Evolutionary conservation across 2,797 vertebrate genomes (phyloP).

Genomic region (Eleutherodactylus coqui): DNA sequence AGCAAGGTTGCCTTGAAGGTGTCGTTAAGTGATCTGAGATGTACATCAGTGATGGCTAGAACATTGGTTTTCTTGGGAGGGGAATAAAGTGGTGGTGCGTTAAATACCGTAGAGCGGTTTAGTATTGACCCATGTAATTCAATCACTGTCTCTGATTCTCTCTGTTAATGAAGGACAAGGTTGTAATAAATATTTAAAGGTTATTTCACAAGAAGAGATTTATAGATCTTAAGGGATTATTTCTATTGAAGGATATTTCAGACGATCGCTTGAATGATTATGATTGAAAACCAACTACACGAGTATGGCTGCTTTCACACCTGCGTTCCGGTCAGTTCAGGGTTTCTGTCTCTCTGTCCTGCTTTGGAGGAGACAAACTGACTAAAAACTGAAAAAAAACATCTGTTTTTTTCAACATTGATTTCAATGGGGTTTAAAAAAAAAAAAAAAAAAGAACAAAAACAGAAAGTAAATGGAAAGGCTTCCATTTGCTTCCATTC

Average conservation of each 20-base stretch:
- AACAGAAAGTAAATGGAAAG: no score
- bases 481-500: no score
- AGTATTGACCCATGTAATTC: slow-evolving; percentile 43
- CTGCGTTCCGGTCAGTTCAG: no score
- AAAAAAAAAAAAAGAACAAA: no score
- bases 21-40: slow-evolving; percentile 32
- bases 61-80: slow-evolving; percentile 18
- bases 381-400: no score
- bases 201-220: not conserved
- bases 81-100: slow-evolving; percentile 36
- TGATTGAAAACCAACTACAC: not conserved
- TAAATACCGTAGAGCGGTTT: slow-evolving; percentile 35
- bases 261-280: not conserved
- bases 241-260: not conserved
- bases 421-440: no score
- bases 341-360: no score
- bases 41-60: slow-evolving; percentile 17
- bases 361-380: no score
- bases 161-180: slow-evolving; percentile 37
- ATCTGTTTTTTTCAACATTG: no score
- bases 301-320: not conserved
- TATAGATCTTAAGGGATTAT: not conserved
- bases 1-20: slow-evolving; percentile 47
- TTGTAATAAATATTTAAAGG: slow-evolving; percentile 7
- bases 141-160: slow-evolving; percentile 1